A percentile compares a stretch with the other conserved stretches of the same genome.
phyloP scores from a whole-genome alignment of 2,113 vertebrate species.

The Oxyura jamaicensis region DNA sequence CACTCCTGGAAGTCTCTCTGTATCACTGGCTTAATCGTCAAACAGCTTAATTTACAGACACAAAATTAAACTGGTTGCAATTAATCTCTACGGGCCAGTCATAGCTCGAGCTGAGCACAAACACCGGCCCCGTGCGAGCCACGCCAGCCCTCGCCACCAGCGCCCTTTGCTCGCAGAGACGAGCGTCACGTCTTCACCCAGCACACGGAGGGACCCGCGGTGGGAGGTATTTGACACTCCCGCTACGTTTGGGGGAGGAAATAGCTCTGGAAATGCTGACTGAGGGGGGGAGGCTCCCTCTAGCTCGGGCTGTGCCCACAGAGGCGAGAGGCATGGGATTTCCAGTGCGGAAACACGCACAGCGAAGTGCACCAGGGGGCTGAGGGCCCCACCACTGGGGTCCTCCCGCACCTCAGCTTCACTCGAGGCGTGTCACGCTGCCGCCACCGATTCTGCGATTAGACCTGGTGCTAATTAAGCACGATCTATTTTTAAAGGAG shows the following conservation, averaged over 20 bases:
- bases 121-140: accelerated
- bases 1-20: neutral
- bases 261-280: neutral
- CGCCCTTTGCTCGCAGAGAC: accelerated
- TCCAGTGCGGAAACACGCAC: accelerated
- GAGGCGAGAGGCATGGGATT: neutral
- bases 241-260: neutral
- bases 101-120: neutral
- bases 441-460: neutral
- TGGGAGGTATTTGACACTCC: neutral
- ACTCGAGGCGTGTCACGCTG: neutral
- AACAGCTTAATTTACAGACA: conserved; percentile 7
- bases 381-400: neutral
- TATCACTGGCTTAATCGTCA: neutral
- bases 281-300: neutral
- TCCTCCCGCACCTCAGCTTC: neutral
- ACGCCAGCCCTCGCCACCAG: neutral
- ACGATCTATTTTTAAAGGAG: neutral
- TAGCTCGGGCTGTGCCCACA: too few relatives aligned
- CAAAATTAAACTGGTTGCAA: neutral
- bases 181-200: neutral
- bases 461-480: neutral
- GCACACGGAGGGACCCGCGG: neutral
- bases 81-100: neutral
- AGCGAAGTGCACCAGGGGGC: neutral